Percentiles rank a stretch among this genome's conserved stretches.
Evolutionary conservation across 2,888 invertebrate genomes (phyloP).

Genomic region (Acanthosoma haemorrhoidale): DNA sequence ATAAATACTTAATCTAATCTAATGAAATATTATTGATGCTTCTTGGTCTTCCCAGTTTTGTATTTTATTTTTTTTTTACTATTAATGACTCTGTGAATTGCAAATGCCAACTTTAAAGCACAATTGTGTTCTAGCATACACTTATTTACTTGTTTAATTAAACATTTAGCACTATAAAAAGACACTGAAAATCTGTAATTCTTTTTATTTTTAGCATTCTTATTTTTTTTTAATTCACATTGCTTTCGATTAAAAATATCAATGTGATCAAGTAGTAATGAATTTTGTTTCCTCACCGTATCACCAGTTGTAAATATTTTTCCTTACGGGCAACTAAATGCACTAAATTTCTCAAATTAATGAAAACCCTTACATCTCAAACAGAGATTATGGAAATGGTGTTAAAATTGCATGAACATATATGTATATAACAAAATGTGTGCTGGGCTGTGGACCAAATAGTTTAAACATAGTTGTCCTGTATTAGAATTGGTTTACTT

Average conservation of each 20-base stretch:
- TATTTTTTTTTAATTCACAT: neutral
- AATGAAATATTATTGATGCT: too few relatives aligned
- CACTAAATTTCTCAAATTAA: neutral
- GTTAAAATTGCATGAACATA: neutral
- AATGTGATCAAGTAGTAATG: neutral
- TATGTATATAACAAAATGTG: conserved; percentile 13
- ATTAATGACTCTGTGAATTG: neutral
- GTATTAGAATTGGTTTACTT: neutral
- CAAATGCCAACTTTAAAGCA: too few relatives aligned
- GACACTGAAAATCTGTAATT: neutral
- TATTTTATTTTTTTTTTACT: neutral
- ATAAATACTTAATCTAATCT: neutral
- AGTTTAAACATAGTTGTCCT: conserved; percentile 27
- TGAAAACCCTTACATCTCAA: neutral
- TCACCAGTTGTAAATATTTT: neutral
- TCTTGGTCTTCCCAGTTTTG: neutral
- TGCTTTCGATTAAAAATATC: neutral
- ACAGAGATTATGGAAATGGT: neutral
- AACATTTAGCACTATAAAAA: too few relatives aligned
- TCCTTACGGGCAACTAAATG: neutral
- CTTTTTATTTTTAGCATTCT: neutral
- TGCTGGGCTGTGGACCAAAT: conserved; percentile 32
- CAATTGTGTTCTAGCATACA: too few relatives aligned
- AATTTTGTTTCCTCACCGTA: neutral
- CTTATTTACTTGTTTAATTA: too few relatives aligned